Evolutionary conservation across 2,113 vertebrate genomes (phyloP), one percentile per base, ranked within the genome.

Genomic region (Oryzias woworae): DNA sequence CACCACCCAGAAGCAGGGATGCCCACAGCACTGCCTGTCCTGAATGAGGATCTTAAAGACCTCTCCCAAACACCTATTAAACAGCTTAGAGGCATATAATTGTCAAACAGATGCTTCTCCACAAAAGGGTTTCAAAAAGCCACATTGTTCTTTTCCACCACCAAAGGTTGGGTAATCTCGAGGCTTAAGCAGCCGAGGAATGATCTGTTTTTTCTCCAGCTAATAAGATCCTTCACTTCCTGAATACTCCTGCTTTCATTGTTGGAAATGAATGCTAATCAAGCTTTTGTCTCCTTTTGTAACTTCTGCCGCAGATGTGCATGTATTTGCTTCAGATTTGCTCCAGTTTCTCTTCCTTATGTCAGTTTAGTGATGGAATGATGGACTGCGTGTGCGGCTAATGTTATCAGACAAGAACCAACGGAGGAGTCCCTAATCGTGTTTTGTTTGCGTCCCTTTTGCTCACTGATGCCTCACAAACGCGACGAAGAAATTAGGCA

Each of bases 21-120:
- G 62, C 67, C 78, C 64, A 50, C 43, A 67, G 81, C 70, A 58
- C 58, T n/a, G 53, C 50, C 48, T 7, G 54, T 66, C 53, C 48
- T 82, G 66, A 83, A 85, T 80, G 58, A 82, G 81, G 71, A 79
- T 82, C 83, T 86, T 83, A 83, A 81, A 88, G 83, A 82, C 81
- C 71, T 75, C 72, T 78, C 58, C 68, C 69, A 57, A 58, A 71
- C 83, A 85, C 80, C 83, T 83, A 82, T 85, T 88, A 88, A 87
- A 85, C 78, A 78, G 88, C 85, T 85, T 82, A 83, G 73, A 75
- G 70, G 73, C 75, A 53, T 44, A 69, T 82, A 72, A 86, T 83
- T 83, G 80, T 80, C 78, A 69, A 47, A 46, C 80, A 77, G 78
- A 78, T 48, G 60, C 75, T 78, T 77, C 80, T 71, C 58, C 67